A percentile compares a stretch with the other conserved stretches of the same genome.
Evolutionary conservation across 1,140 invertebrate genomes (phyloP).

Genomic region (Euglossa dilemma): DNA sequence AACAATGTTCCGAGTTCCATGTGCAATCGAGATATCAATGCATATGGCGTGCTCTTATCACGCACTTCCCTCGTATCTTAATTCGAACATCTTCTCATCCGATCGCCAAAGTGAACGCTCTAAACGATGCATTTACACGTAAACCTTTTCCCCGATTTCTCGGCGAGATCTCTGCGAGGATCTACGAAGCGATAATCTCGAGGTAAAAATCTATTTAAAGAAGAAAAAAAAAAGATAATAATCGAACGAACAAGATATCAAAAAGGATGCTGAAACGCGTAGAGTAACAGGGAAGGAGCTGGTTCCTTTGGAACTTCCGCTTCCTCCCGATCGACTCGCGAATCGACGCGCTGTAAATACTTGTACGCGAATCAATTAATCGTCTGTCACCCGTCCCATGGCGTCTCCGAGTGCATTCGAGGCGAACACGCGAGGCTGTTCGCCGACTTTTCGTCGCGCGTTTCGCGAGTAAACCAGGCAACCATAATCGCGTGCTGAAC

Average conservation of each 20-base stretch:
- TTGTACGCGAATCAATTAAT: constrained; percentile 42
- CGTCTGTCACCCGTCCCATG: constrained; percentile 57
- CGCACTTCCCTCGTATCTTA: neutral
- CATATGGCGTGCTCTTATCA: no score
- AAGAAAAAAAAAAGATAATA: neutral
- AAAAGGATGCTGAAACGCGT: neutral
- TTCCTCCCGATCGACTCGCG: neutral
- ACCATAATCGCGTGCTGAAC: constrained; percentile 41
- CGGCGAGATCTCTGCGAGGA: neutral
- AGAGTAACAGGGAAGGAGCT: neutral
- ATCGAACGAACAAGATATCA: neutral
- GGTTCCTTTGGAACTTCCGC: neutral
- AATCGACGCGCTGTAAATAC: constrained; percentile 58
- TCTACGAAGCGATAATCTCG: neutral
- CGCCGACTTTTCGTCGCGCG: constrained; percentile 19
- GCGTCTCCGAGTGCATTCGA: constrained; percentile 23
- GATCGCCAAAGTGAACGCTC: neutral
- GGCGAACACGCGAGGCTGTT: constrained; percentile 13
- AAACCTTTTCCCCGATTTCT: neutral
- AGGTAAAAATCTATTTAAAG: neutral
- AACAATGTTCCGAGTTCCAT: neutral
- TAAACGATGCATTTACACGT: neutral
- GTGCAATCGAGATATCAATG: neutral
- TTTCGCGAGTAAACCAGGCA: constrained; percentile 18
- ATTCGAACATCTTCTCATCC: neutral